phyloP scores from a whole-genome alignment of 2,113 vertebrate genomes.

The Proteles cristata region DNA sequence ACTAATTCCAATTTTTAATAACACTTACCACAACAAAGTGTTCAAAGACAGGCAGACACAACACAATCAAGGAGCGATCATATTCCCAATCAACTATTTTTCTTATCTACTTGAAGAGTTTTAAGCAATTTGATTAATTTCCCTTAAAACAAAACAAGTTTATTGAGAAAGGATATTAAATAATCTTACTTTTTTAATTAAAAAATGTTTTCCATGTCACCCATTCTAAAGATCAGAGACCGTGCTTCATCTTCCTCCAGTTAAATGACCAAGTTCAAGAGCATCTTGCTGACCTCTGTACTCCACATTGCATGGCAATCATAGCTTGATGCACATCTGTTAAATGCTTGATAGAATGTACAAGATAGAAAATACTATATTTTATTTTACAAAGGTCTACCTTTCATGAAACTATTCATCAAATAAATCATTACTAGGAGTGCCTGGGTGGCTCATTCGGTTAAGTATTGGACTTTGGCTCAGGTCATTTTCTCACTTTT shows the following conservation, averaged over 20 bases:
- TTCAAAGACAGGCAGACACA: not conserved
- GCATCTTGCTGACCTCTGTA: not conserved
- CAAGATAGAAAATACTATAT: not conserved
- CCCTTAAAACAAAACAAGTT: not conserved
- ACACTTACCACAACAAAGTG: not conserved
- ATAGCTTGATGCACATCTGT: accelerated
- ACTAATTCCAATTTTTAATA: not conserved
- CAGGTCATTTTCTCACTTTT: too few species aligned
- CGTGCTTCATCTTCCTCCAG: not conserved
- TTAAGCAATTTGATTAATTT: not conserved
- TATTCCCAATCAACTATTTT: not conserved
- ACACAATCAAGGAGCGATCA: not conserved
- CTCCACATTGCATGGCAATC: not conserved
- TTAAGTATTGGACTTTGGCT: too few species aligned
- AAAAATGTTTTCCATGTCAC: not conserved
- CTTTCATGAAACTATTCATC: not conserved
- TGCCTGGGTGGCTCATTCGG: too few species aligned
- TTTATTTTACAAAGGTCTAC: not conserved
- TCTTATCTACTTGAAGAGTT: not conserved
- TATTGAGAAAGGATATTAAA: not conserved
- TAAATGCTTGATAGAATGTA: not conserved
- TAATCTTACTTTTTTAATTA: not conserved
- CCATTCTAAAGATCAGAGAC: not conserved
- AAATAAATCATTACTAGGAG: not conserved
- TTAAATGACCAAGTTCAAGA: not conserved